Percentiles rank a stretch among this genome's conserved stretches.
phyloP scores from a whole-genome alignment of 2,797 vertebrate genomes.

The Lagocephalus sceleratus region DNA sequence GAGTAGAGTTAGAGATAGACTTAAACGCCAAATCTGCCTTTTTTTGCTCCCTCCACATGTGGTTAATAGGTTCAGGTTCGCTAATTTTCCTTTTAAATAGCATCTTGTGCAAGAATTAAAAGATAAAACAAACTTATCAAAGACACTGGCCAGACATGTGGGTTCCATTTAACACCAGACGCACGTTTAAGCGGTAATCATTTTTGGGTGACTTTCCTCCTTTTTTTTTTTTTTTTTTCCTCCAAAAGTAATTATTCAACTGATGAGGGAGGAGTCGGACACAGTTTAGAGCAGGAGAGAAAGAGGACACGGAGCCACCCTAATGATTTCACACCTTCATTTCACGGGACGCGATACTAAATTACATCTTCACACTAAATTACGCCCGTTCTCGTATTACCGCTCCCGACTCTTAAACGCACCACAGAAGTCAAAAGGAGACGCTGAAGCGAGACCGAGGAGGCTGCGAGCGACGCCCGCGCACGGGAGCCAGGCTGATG shows the following conservation, averaged over 20 bases:
- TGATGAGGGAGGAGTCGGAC: slow-evolving; percentile 2
- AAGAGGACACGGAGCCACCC: not conserved
- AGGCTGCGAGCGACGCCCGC: too few species aligned
- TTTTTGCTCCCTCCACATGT: not conserved
- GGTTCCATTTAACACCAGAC: too few species aligned
- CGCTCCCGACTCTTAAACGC: not conserved
- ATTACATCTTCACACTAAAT: slow-evolving; percentile 20
- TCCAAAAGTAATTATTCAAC: slow-evolving; percentile 9
- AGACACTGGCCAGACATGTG: too few species aligned
- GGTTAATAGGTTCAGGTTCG: too few species aligned
- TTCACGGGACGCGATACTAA: slow-evolving; percentile 14
- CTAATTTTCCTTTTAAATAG: slow-evolving; percentile 1
- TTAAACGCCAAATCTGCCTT: slow-evolving; percentile 3
- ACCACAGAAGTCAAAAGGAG: not conserved
- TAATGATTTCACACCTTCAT: slow-evolving; percentile 33
- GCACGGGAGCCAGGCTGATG: too few species aligned
- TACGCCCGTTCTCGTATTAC: slow-evolving; percentile 2
- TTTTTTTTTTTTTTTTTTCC: not conserved
- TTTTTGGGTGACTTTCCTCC: too few species aligned
- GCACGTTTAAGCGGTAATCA: too few species aligned
- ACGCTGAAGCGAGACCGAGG: not conserved
- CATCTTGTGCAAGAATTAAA: not conserved
- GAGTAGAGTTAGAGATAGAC: too few species aligned
- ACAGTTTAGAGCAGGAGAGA: not conserved
- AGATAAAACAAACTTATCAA: too few species aligned